Evolutionary conservation across 2,888 invertebrate species (phyloP), one percentile per base, ranked within the genome.

Genomic region (Hesperia comma): DNA sequence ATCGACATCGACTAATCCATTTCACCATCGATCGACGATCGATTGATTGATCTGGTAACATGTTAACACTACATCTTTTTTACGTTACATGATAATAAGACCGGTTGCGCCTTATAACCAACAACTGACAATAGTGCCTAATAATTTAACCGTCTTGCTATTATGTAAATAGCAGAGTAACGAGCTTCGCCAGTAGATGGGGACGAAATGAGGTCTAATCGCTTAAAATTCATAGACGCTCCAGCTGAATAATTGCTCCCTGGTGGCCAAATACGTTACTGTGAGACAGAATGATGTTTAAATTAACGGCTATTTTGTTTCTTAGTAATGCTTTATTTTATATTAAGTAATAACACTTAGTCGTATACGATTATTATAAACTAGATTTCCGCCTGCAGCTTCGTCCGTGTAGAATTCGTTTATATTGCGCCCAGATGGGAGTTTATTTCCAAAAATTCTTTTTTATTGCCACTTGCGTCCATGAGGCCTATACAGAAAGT

Each of bases 211-310:
- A 66, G 60, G 54, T 66, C 54, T 66, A 66, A 66, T 66, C 66
- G 60, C 60, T 66, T 66, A 66, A 66, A 66, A 66, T 66, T 66
- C 66, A 66, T 66, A 66, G 66, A 66, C 66, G 55, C 55, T 46
- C 60, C 66, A 61, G 60, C 66, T 60, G 66, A 66, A 61, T 66
- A 66, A 66, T 66, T 66, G 60, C 60, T 66, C 66, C 46, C 54
- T 51, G 33, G 66, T 55, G 60, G 66, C 66, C 60, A 66, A 61
- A 66, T 66, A 66, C 66, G 51, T 61, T 55, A 55, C 58, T 55
- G 32, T 43, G 37, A 66, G 66, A 66, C 54, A 43, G 53, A 60
- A 57, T 64, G 51, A 53, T 63, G 53, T 53, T 53, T 53, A 26
- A 41, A 53, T 57, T 53, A 21, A 32, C 32, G 32, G n/a, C 32